These are phyloP conservation scores for Terrapene triunguis DNA, from an alignment of 2,113 vertebrate species.

Conservation along the genomic window DNA sequence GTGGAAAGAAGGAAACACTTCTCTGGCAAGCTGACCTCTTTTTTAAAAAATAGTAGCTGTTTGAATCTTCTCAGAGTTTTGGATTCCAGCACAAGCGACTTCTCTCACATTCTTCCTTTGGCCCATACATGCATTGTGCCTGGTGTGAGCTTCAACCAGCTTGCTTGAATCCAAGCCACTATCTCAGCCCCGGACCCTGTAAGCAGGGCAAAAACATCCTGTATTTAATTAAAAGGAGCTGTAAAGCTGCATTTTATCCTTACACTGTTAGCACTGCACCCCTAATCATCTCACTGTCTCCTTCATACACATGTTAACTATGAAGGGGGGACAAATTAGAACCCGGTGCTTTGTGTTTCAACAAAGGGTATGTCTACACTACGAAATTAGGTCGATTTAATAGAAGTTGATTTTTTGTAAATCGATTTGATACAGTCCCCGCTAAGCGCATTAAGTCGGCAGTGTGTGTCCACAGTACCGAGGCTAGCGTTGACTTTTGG, in stretches of 20 bases:
- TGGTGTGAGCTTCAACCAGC: not conserved
- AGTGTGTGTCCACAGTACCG: too few relatives aligned
- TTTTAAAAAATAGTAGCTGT: not conserved
- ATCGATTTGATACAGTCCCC: too few relatives aligned
- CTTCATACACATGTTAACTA: fast-evolving
- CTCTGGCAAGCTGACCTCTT: not conserved
- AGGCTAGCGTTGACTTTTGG: too few relatives aligned
- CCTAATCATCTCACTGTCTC: not conserved
- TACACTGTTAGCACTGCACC: too few relatives aligned
- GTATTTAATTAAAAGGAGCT: not conserved
- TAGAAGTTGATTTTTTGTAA: too few relatives aligned
- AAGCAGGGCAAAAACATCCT: not conserved
- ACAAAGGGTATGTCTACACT: not conserved
- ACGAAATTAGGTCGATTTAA: too few relatives aligned
- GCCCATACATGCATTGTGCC: not conserved
- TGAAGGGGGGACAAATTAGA: not conserved
- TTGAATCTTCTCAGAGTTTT: not conserved
- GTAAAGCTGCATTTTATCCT: not conserved
- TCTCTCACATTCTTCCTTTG: not conserved
- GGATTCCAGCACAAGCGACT: not conserved
- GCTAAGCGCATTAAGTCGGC: too few relatives aligned
- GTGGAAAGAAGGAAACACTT: not conserved
- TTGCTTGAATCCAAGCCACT: not conserved
- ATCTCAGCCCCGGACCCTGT: not conserved
- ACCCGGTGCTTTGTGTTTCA: not conserved